Base-by-base conservation (phyloP, 2,888 invertebrate genomes). In the Hypomecis punctinalis region DNA sequence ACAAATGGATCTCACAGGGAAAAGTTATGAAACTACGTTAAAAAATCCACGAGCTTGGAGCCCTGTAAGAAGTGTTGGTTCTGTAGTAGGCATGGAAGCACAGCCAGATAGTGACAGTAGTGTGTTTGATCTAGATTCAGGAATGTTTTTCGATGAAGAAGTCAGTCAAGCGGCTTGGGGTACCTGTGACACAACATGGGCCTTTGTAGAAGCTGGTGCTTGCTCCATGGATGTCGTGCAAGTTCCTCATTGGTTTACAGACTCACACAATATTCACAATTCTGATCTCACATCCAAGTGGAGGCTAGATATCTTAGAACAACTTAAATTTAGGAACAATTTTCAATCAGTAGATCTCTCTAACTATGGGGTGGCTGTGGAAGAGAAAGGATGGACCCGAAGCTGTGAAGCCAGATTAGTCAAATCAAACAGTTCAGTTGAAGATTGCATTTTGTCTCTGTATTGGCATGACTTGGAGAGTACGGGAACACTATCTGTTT, bases 31-130 rank as follows among this genome's bases (percentile, higher is more conserved):
- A 85, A 95, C 95, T 5, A 95, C 95, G 71, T 87, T 96, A n/a
- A 96, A 95, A 76, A 96, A 97, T 87, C 96, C 96, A 23, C 94
- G 96, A 77, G 97, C 97, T 37, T 97, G 97, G 97, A 97, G 97
- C 79, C 97, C 97, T 13, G 96, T 97, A n/a, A 94, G 97, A 70
- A 97, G 97, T 80, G 97, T 97, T 7, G 97, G 97, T 8, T 97
- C 97, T 35, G 96, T 97, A 54, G 95, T 95, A 23, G 97, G 97
- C 1, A 96, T 96, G 78, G 97, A 97, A 87, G 97, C 96, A n/a
- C 96, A 97, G 83, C 97, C 97, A 4, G 97, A 97, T 81, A 96
- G 96, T 70, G 97, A 97, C 81, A 96, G 96, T 56, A 95, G 96
- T 78, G 95, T 97, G 8, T 97, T 97, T 85, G 96, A 96, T 92